phyloP scores from a whole-genome alignment of 2,797 vertebrate genomes.

The Sebastes iracundus region DNA sequence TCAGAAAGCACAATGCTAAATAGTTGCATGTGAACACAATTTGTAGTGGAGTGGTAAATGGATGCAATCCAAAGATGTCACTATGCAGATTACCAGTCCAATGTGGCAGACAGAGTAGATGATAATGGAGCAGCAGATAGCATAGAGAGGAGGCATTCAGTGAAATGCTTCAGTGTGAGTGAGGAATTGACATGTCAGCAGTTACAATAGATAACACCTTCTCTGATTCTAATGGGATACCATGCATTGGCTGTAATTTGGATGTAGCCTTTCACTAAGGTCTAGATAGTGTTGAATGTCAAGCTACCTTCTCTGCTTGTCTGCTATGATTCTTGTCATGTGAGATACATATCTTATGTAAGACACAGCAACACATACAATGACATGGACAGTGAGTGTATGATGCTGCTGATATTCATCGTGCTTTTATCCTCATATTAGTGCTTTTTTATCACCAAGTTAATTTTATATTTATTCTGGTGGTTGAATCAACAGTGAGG shows the following conservation, averaged over 20 bases:
- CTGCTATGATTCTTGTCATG: neutral
- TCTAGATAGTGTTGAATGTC: neutral
- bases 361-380: neutral
- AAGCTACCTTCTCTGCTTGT: neutral
- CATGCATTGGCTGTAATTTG: neutral
- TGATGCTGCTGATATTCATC: too few species aligned
- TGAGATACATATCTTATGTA: neutral
- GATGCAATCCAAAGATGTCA: neutral
- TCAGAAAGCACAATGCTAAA: neutral
- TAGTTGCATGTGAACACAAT: neutral
- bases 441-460: too few species aligned
- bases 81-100: neutral
- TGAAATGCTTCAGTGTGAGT: neutral
- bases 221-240: neutral
- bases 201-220: neutral
- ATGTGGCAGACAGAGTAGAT: neutral
- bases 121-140: neutral
- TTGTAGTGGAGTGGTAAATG: neutral
- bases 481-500: rapidly evolving
- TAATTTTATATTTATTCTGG: too few species aligned
- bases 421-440: too few species aligned
- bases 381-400: too few species aligned
- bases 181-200: neutral
- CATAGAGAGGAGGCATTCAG: neutral
- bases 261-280: neutral